A percentile compares a stretch with the other conserved stretches of the same genome.
phyloP scores from a whole-genome alignment of 2,113 vertebrate genomes.

The Probosciger aterrimus region DNA sequence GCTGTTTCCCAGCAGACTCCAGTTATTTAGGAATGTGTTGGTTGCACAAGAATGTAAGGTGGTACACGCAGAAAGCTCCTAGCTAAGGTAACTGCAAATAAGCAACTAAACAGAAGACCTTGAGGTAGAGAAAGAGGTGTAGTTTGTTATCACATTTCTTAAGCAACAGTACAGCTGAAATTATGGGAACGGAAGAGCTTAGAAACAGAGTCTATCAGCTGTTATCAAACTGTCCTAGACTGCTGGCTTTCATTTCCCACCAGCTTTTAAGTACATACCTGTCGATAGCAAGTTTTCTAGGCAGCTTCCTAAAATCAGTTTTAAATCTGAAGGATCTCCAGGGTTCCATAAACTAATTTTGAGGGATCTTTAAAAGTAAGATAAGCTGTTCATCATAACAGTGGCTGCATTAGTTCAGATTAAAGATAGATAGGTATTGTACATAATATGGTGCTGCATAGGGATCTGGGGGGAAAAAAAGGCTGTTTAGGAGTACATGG shows the following conservation, averaged over 20 bases:
- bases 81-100: neutral
- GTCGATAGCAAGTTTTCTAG: neutral
- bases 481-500: neutral
- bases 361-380: neutral
- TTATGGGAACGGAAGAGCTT: neutral
- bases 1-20: neutral
- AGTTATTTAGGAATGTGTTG: neutral
- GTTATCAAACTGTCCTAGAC: neutral
- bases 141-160: neutral
- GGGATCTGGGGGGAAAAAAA: rapidly evolving
- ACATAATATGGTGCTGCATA: rapidly evolving
- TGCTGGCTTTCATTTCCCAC: neutral
- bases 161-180: neutral
- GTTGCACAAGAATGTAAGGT: neutral
- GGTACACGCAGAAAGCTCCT: neutral
- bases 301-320: neutral
- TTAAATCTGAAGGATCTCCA: neutral
- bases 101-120: neutral
- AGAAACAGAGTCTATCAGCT: neutral
- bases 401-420: neutral
- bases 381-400: neutral
- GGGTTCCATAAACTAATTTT: neutral
- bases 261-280: neutral
- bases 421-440: neutral
- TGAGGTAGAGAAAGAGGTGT: neutral